Percentiles rank a stretch among this genome's conserved stretches.
phyloP scores from a whole-genome alignment of 2,888 invertebrate species.

The Andrena camellia region DNA sequence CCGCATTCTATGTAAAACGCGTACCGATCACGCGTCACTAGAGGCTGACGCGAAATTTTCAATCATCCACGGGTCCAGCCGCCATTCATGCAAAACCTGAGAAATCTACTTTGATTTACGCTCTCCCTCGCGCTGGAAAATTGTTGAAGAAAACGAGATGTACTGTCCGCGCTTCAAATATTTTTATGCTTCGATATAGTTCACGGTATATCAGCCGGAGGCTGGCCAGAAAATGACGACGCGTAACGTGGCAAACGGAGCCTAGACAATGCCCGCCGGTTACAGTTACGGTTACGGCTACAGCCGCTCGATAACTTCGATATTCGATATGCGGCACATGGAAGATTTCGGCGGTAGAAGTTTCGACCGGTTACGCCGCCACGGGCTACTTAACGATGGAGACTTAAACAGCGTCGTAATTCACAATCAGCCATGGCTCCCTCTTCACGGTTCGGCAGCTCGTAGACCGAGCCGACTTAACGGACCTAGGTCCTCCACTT shows the following conservation, averaged over 20 bases:
- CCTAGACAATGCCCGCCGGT: slow-evolving; percentile 75
- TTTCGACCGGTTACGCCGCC: slow-evolving; percentile 47
- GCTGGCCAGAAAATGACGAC: slow-evolving; percentile 35
- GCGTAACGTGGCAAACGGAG: slow-evolving; percentile 62
- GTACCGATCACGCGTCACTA: slow-evolving; percentile 29
- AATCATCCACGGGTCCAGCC: neutral
- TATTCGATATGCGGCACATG: slow-evolving; percentile 42
- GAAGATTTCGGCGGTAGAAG: slow-evolving; percentile 46
- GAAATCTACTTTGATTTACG: neutral
- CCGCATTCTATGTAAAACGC: slow-evolving; percentile 54
- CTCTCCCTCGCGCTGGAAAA: neutral
- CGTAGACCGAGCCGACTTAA: slow-evolving; percentile 51
- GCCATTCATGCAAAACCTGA: too few relatives aligned
- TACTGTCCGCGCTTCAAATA: neutral
- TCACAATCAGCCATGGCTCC: slow-evolving; percentile 81
- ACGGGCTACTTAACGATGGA: slow-evolving; percentile 80
- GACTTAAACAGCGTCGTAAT: slow-evolving; percentile 82
- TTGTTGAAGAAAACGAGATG: neutral
- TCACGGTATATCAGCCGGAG: slow-evolving; percentile 23
- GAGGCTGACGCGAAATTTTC: slow-evolving; percentile 27
- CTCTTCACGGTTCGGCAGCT: slow-evolving; percentile 35
- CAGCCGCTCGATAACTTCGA: slow-evolving; percentile 62
- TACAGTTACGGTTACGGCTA: slow-evolving; percentile 47
- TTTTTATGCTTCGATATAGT: slow-evolving; percentile 28
- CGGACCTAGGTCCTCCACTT: slow-evolving; percentile 37